A percentile compares a stretch with the other conserved stretches of the same genome.
Evolutionary conservation across 92 coral and sea anemone species (phyloP).

Genomic region (Pocillopora meandrina): DNA sequence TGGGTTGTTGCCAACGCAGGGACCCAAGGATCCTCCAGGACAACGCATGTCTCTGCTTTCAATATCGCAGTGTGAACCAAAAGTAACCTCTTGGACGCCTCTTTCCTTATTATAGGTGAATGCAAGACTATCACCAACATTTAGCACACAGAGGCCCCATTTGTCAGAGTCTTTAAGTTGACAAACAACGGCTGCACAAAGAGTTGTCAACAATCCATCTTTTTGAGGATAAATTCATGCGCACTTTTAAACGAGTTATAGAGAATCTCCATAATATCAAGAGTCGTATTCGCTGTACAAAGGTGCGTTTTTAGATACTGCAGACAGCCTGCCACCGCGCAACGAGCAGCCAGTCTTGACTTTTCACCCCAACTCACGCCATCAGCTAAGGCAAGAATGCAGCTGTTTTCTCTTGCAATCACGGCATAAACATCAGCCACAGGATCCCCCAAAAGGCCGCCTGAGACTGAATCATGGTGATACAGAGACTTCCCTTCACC

Average conservation of each 20-base stretch:
- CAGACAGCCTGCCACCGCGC: slow-evolving; percentile 92
- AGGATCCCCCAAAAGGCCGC: slow-evolving; percentile 80
- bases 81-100: slow-evolving; percentile 88
- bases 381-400: slow-evolving; percentile 92
- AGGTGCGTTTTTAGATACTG: slow-evolving; percentile 75
- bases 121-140: slow-evolving; percentile 94
- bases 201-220: slow-evolving; percentile 89
- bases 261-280: slow-evolving; percentile 67
- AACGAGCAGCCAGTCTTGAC: slow-evolving; percentile 96
- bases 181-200: slow-evolving; percentile 91
- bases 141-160: slow-evolving; percentile 92
- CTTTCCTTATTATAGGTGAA: slow-evolving; percentile 72
- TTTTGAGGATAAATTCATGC: slow-evolving; percentile 75
- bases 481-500: slow-evolving; percentile 88
- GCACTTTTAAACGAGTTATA: slow-evolving; percentile 79
- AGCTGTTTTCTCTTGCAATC: slow-evolving; percentile 87
- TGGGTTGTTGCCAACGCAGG: slow-evolving; percentile 92
- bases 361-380: slow-evolving; percentile 99
- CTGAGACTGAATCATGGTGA: slow-evolving; percentile 79
- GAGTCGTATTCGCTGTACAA: slow-evolving; percentile 74
- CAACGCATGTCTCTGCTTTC: slow-evolving; percentile 89
- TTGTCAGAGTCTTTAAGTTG: slow-evolving; percentile 73
- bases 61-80: slow-evolving; percentile 85
- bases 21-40: slow-evolving; percentile 97
- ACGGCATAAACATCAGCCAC: slow-evolving; percentile 97